Percentiles rank a stretch among this genome's conserved stretches.
phyloP scores from a whole-genome alignment of 2,888 invertebrate genomes.

The Conus canariensis region DNA sequence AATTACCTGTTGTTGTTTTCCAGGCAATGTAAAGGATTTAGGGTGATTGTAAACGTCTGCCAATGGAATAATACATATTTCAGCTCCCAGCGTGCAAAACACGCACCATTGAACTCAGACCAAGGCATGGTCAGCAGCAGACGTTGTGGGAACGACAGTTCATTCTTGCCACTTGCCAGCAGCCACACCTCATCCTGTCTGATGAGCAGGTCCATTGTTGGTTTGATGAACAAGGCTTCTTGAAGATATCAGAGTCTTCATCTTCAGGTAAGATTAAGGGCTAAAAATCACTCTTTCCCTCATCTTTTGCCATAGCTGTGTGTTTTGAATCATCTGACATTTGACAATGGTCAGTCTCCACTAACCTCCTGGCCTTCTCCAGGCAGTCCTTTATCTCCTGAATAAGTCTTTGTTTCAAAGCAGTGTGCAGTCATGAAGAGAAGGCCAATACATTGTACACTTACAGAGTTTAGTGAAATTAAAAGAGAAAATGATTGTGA shows the following conservation, averaged over 20 bases:
- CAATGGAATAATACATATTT: not conserved
- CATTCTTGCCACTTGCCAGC: slow-evolving; percentile 37
- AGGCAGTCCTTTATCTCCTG: too few species aligned
- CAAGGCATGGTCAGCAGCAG: slow-evolving; percentile 56
- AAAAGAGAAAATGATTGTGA: too few species aligned
- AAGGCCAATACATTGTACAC: too few species aligned
- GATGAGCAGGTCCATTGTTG: slow-evolving; percentile 49
- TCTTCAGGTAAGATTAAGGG: not conserved
- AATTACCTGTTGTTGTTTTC: too few species aligned
- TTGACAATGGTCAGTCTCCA: too few species aligned
- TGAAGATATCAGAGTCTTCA: not conserved
- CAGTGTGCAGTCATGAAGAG: too few species aligned
- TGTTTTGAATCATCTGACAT: not conserved
- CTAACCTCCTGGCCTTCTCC: too few species aligned
- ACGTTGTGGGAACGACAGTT: slow-evolving; percentile 56
- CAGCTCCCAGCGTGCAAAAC: slow-evolving; percentile 42
- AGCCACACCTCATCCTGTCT: slow-evolving; percentile 29
- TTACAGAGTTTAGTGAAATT: too few species aligned
- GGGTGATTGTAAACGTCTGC: too few species aligned
- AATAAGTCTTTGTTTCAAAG: too few species aligned
- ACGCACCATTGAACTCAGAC: slow-evolving; percentile 48
- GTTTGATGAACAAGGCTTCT: slow-evolving; percentile 47
- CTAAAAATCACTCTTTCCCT: not conserved
- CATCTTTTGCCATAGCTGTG: not conserved
- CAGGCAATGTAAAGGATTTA: too few species aligned